Base-by-base conservation (phyloP, 2,113 vertebrate species). In the Cromileptes altivelis region DNA sequence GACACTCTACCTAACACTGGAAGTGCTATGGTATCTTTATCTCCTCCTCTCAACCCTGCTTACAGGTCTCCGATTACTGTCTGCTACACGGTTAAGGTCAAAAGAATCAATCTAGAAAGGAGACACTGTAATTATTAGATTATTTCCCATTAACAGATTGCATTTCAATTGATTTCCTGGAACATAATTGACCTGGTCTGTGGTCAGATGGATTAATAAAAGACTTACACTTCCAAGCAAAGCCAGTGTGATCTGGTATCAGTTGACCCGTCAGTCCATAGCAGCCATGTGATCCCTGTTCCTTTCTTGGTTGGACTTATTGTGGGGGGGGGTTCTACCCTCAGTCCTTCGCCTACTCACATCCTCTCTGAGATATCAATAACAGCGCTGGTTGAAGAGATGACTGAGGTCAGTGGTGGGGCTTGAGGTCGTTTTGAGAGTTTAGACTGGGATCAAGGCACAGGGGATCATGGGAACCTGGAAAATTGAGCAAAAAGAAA, bases 221-320 rank as follows among this genome's bases (percentile, higher is more conserved):
- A 70, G 60, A 93, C 93, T 94, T 89, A 94, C 92, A 89, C 70
- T 81, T 91, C 82, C 78, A 79, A 92, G 71, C 73, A 84, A 69
- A 74, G 69, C 89, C 85, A 55, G 81, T 11, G 37, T 30, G 78
- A 89, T 90, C 72, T 69, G 85, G 76, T 88, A 84, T 92, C 88
- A 86, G 87, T 68, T 88, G 90, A 89, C 82, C 79, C 3, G 60
- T 89, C 82, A 75, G 86, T 90, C 91, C 93, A 93, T 89, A 77
- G 74, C 90, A 80, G 61, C 73, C 81, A 61, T 27, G 79, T 49
- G 85, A 58, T 75, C n/a, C 67, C 33, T n/a, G 30, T 75, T 86
- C 53, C 57, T 52, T 23, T 55, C 37, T 75, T 27, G 37, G 37
- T 61, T 69, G 61, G 55, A 68, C 47, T 78, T 82, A 21, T 82